A percentile compares a stretch with the other conserved stretches of the same genome.
Conservation (phyloP, 2,888 invertebrate genomes). For the Sphinx pinastri region DNA sequence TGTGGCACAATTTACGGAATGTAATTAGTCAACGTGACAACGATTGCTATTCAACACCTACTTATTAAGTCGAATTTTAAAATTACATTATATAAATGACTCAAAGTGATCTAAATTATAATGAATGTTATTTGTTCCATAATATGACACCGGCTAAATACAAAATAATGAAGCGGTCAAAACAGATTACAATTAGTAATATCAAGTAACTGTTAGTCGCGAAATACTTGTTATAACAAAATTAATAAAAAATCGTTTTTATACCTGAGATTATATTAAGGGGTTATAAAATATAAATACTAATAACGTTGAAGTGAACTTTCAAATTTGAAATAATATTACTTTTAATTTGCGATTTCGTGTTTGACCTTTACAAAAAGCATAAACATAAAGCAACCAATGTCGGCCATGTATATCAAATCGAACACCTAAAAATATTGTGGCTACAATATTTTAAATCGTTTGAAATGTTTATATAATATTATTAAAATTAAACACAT, state of each 20-base stretch:
- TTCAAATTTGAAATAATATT: neutral
- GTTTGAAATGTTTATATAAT: too few species aligned
- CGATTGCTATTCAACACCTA: too few species aligned
- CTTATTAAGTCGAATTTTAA: too few species aligned
- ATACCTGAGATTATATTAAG: neutral
- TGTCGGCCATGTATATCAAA: neutral
- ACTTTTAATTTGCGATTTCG: neutral
- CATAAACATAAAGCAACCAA: too few species aligned
- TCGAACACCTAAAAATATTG: neutral
- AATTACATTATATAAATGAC: too few species aligned
- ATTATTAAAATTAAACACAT: neutral
- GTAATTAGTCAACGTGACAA: too few species aligned
- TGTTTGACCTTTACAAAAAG: constrained; percentile 10
- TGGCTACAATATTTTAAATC: too few species aligned
- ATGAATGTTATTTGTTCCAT: neutral
- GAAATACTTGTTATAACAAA: neutral
- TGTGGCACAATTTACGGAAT: too few species aligned
- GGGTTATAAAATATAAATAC: neutral
- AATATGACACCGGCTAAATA: neutral
- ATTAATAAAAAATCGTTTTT: neutral
- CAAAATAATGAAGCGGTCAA: neutral
- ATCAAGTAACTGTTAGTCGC: too few species aligned
- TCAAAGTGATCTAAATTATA: neutral
- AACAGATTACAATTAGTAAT: neutral
- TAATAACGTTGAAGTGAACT: neutral